Evolutionary conservation across 1,140 invertebrate species (phyloP), one percentile per base, ranked within the genome.

Genomic region (Pseudomyrmex gracilis): DNA sequence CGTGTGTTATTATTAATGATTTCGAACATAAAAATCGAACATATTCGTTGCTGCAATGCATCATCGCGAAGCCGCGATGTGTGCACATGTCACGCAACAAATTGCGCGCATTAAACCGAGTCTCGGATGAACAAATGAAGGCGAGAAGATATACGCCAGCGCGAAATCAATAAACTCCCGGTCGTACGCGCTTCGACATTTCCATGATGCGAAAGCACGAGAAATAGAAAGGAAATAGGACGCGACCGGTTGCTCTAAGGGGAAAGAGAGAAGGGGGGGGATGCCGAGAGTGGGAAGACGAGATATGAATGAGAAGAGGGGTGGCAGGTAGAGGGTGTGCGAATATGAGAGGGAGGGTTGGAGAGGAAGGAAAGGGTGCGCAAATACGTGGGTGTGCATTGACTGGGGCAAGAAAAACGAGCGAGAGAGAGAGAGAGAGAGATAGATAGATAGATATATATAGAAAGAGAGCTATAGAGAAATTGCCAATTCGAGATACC

Each of bases 281-380:
- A 7, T 2, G 7, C 1, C 2, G 15, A 15, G 34, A 17, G 51
- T 24, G 51, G 51, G 76, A 66, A 20, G 53, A 47, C 15, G 15
- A 55, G 66, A 71, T 80, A 71, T 71, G 76, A 80, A 80, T 71
- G 53, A 57, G 49, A 70, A 22, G 66, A 70, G 66, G 53, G 43
- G 2, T 43, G 12, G 5, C 3, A 24, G 64, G n/a, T 43, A 45
- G 34, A 15, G 12, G n/a, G 8, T 12, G 10, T n/a, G 12, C 2
- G 64, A 70, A 43, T 53, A 70, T 17, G 43, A 24, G 61, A n/a
- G n/a, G 5, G 5, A 7, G 34, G 34, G 34, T 34, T 34, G 34
- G 5, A 34, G 34, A 5, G 34, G 7, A 5, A 7, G 34, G 34
- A 7, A 7, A 34, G 34, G 34, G 34, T 34, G 17, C 45, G 74